phyloP scores from a whole-genome alignment of 1,140 invertebrate species.

The Melipona quadrifasciata region DNA sequence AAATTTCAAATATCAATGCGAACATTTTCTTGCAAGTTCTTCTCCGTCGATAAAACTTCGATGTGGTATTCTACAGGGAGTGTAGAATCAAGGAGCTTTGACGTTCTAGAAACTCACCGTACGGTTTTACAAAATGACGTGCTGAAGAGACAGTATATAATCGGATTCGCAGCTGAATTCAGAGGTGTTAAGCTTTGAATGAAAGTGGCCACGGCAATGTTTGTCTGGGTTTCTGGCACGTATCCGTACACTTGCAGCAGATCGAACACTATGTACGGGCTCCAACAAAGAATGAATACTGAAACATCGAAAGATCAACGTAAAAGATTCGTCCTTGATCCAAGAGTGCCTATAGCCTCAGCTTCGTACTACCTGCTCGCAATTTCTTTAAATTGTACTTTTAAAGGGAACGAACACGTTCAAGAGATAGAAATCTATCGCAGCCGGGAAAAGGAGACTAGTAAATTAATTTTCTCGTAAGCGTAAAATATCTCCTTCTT shows the following conservation, averaged over 20 bases:
- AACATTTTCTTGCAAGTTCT: neutral
- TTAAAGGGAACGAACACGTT: neutral
- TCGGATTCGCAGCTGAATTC: slow-evolving; percentile 96
- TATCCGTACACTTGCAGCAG: slow-evolving; percentile 94
- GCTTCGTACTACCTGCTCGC: neutral
- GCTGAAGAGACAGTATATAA: slow-evolving; percentile 97
- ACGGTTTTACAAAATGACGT: slow-evolving; percentile 93
- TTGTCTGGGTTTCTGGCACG: slow-evolving; percentile 90
- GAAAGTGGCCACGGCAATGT: slow-evolving; percentile 93
- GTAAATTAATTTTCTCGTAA: slow-evolving; percentile 17
- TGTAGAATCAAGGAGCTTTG: neutral
- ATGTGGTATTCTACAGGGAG: neutral
- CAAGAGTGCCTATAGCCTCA: neutral
- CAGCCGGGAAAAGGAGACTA: too few relatives aligned
- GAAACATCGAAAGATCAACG: slow-evolving; percentile 74
- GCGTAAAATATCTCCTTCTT: neutral
- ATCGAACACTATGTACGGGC: slow-evolving; percentile 97
- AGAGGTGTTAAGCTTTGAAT: slow-evolving; percentile 96
- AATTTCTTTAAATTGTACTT: neutral
- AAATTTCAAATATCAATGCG: neutral
- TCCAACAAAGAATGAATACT: slow-evolving; percentile 98
- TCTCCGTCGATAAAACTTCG: neutral
- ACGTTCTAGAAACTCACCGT: slow-evolving; percentile 84
- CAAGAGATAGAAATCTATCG: neutral
- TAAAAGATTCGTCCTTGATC: neutral